Percentiles rank a stretch among this genome's conserved stretches.
phyloP scores from a whole-genome alignment of 2,888 invertebrate genomes.

The Selenia dentaria region DNA sequence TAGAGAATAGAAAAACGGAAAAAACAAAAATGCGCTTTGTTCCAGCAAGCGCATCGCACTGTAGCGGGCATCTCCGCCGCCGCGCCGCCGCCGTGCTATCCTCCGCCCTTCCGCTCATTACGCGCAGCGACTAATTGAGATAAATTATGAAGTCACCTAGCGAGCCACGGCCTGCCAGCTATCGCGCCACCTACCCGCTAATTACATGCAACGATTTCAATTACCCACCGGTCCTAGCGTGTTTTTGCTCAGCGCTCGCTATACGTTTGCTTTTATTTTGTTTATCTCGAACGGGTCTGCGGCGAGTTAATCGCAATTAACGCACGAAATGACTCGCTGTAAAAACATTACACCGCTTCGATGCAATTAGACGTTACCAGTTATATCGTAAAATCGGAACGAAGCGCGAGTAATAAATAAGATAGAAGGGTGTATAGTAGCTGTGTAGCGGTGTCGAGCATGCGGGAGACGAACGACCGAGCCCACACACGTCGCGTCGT shows the following conservation, averaged over 20 bases:
- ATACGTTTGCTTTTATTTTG: slow-evolving; percentile 50
- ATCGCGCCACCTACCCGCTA: slow-evolving; percentile 70
- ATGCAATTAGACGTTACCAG: slow-evolving; percentile 58
- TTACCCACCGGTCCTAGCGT: slow-evolving; percentile 55
- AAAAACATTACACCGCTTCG: slow-evolving; percentile 45
- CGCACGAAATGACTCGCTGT: slow-evolving; percentile 48
- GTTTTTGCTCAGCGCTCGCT: slow-evolving; percentile 44
- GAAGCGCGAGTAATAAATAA: slow-evolving; percentile 53
- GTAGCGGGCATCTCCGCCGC: too few species aligned
- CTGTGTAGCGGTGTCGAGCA: slow-evolving; percentile 26
- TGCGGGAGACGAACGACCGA: slow-evolving; percentile 32
- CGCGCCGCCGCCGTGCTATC: slow-evolving; percentile 23
- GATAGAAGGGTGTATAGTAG: slow-evolving; percentile 33
- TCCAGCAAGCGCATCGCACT: slow-evolving; percentile 37
- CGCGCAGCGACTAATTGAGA: slow-evolving; percentile 74
- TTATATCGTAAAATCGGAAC: slow-evolving; percentile 55
- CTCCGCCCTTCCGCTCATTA: slow-evolving; percentile 77
- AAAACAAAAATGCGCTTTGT: slow-evolving; percentile 35
- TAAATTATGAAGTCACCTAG: slow-evolving; percentile 80
- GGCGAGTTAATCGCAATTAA: slow-evolving; percentile 57
- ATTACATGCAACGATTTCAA: slow-evolving; percentile 78
- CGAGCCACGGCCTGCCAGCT: slow-evolving; percentile 67
- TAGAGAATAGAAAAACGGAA: too few species aligned
- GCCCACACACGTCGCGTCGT: slow-evolving; percentile 57
- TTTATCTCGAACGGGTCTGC: slow-evolving; percentile 47